Conservation (phyloP, 2,888 invertebrate species). For the Thymelicus lineola region DNA sequence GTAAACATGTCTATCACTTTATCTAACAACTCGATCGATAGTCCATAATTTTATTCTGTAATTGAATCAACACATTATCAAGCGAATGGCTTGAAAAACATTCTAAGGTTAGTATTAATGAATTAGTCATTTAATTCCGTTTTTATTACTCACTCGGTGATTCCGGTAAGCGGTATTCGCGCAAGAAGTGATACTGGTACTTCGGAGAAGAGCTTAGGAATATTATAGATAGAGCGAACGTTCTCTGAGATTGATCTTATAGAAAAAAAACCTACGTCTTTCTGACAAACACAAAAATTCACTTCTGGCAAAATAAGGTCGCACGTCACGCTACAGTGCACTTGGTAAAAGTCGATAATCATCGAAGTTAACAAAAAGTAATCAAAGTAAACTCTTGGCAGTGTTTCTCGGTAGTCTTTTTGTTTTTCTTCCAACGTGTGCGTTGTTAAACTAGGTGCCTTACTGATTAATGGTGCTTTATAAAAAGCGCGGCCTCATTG, state of each 20-base stretch:
- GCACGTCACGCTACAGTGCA: no score
- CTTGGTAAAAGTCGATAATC: no score
- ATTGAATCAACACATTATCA: not conserved
- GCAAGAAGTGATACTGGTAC: no score
- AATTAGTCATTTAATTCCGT: constrained; percentile 12
- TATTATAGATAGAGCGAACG: no score
- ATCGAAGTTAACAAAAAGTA: no score
- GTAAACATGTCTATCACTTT: no score
- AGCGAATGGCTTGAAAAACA: not conserved
- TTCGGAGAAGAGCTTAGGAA: no score
- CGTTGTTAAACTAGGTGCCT: constrained; percentile 13
- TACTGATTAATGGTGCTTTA: not conserved
- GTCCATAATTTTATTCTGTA: not conserved
- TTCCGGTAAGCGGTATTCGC: no score
- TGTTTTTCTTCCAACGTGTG: not conserved
- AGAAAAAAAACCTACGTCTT: no score
- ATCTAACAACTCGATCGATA: not conserved
- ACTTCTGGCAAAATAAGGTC: no score
- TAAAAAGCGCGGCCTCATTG: constrained; percentile 8
- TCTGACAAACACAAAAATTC: no score
- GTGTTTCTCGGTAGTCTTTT: not conserved
- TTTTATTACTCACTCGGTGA: constrained; percentile 7
- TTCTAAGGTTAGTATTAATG: not conserved
- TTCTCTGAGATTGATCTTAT: no score
- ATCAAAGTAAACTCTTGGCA: not conserved